Evolutionary conservation across 2,113 vertebrate species (phyloP).

Genomic region (Poeciliopsis prolifica): DNA sequence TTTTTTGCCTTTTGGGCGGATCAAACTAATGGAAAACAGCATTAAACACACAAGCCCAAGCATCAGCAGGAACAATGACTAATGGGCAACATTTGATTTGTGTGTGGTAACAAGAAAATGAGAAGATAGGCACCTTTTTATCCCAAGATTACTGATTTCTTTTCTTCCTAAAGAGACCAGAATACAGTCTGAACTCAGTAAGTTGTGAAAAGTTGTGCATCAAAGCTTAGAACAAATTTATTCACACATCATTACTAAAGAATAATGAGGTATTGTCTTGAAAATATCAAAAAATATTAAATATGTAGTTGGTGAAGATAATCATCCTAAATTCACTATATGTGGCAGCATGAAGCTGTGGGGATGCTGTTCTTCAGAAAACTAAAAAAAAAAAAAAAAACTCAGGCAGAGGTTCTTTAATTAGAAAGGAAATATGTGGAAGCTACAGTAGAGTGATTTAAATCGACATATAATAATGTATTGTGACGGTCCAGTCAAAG

Average conservation of each 20-base stretch:
- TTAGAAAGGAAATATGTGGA: background rate
- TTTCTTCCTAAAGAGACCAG: too few relatives aligned
- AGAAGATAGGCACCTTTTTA: background rate
- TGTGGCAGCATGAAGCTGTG: background rate
- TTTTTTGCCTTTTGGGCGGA: conserved; percentile 23
- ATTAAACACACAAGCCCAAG: background rate
- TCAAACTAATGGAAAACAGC: conserved; percentile 37
- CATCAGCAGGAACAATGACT: background rate
- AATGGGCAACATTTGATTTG: background rate
- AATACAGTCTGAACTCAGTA: background rate
- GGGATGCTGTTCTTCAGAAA: too few relatives aligned
- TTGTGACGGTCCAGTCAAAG: background rate
- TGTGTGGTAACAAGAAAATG: background rate
- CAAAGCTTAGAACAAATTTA: background rate
- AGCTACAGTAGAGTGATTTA: background rate
- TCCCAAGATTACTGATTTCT: background rate
- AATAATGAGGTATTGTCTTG: too few relatives aligned
- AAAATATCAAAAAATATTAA: too few relatives aligned
- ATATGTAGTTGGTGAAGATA: too few relatives aligned
- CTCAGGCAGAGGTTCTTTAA: background rate
- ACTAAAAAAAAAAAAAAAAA: too few relatives aligned
- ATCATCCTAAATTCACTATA: too few relatives aligned
- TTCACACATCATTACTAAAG: too few relatives aligned
- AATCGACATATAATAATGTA: background rate
- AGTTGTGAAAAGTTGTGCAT: too few relatives aligned